Evolutionary conservation across 2,888 invertebrate species (phyloP), one percentile per base, ranked within the genome.

Genomic region (Macroteleia sp.): DNA sequence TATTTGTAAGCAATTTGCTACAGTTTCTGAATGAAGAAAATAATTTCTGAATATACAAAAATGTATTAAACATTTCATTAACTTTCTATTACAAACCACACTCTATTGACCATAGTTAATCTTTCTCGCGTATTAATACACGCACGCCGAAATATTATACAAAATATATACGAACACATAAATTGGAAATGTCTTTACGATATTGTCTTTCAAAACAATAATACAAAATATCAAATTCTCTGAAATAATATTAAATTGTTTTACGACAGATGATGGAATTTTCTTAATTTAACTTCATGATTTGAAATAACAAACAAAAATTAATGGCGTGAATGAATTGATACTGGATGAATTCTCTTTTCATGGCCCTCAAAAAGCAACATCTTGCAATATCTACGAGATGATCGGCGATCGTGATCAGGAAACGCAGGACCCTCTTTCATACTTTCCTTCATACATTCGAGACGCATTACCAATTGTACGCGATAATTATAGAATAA

Each of bases 401-500:
- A 32, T 28, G 50, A 57, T 56, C 39, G 61, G 16, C 61, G 70
- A 69, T 67, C 54, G 66, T 57, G 71, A 67, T 66, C 54, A 77
- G 71, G 54, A 77, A 77, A 28, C 48, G 52, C 42, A 48, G 61
- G 70, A 66, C 70, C 52, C 46, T 54, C 22, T 34, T 32, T 41
- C n/a, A 54, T 77, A 48, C 62, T 64, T 36, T 67, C 57, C 44
- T 73, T 73, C 62, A 48, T 52, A 48, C 77, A 75, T 75, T 57
- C 70, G 74, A 64, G 66, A 59, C 77, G 77, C 81, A 85, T 87
- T 90, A 88, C 89, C 89, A 87, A 91, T 90, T 87, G 90, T 87
- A 86, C 86, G 87, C 87, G 89, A 90, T 91, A 91, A 91, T 91
- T 91, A 90, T 90, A 90, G 90, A 91, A 91, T 90, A 90, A 91